Base-by-base conservation (phyloP, 2,113 vertebrate genomes). In the Corythoichthys intestinalis region DNA sequence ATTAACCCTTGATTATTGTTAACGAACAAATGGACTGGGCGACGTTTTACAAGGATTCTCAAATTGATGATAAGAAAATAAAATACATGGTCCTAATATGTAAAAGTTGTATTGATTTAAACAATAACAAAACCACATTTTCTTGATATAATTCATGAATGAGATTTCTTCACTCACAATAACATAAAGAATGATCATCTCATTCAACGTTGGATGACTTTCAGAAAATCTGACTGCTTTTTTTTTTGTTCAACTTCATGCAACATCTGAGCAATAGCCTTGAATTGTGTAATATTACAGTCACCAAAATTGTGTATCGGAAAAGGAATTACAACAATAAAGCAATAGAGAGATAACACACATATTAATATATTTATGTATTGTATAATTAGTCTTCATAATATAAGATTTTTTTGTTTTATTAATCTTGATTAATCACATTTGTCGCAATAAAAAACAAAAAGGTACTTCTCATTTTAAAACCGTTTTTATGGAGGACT, bases 1-100 rank as follows among this genome's bases (percentile, higher is more conserved):
- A 64, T 37, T 53, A 63, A 74, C 62, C 59, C 61, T 49, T 35
- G 64, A n/a, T 11, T 1, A 35, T 20, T 66, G 52, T 61, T 66
- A 74, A 76, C 4, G 41, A 70, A 68, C 57, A 73, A 44, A 28
- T 20, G 4, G 8, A 62, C 34, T 2, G 15, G n/a, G 59, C 8
- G 38, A 6, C 13, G 1, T 6, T 38, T 28, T 17, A 7, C 6
- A 20, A 13, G 5, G n/a, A 12, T 15, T 37, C 12, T 52, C 3
- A 35, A 35, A 44, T 35, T 65, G 6, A 60, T 41, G 37, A 39
- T 41, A 12, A 6, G 6, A 58, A 13, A 47, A 39, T 34, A 46
- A 8, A 12, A 34, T 37, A 2, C n/a, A 34, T 41, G 6, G 4
- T 66, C 35, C 56, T 47, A 54, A 39, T 59, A 1, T 52, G 3